Evolutionary conservation across 2,797 vertebrate genomes (phyloP).

Genomic region (Gambusia yucatana): DNA sequence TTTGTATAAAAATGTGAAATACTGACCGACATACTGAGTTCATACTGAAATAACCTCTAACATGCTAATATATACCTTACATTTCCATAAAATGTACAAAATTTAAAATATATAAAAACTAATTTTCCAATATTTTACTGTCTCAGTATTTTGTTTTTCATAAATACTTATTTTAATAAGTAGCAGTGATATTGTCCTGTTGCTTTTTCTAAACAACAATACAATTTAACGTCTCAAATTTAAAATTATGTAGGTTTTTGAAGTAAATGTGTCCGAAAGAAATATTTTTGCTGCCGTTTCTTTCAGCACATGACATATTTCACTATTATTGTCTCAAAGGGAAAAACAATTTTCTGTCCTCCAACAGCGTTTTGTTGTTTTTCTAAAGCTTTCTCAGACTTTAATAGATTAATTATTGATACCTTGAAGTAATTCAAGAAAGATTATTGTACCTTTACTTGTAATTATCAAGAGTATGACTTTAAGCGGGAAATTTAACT

Average conservation of each 20-base stretch:
- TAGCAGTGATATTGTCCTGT: background rate
- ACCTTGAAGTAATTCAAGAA: background rate
- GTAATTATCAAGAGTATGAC: background rate
- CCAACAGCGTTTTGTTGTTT: slow-evolving; percentile 34
- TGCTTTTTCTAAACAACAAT: background rate
- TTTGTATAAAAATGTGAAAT: background rate
- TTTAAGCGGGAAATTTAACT: slow-evolving; percentile 7
- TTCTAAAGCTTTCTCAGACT: slow-evolving; percentile 6
- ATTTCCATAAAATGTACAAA: background rate
- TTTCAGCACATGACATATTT: background rate
- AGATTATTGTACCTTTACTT: background rate
- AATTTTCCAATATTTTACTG: background rate
- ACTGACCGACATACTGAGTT: background rate
- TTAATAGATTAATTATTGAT: background rate
- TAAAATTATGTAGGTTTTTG: background rate
- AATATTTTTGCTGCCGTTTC: background rate
- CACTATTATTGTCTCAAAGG: slow-evolving; percentile 10
- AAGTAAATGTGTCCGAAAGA: background rate
- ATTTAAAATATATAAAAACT: background rate
- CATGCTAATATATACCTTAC: background rate
- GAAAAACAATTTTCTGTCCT: slow-evolving; percentile 11
- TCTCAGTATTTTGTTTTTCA: background rate
- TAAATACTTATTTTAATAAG: background rate
- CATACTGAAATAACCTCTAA: background rate
- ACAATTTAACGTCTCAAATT: background rate